phyloP scores from a whole-genome alignment of 2,797 vertebrate species.

The Pantherophis alleghaniensis region DNA sequence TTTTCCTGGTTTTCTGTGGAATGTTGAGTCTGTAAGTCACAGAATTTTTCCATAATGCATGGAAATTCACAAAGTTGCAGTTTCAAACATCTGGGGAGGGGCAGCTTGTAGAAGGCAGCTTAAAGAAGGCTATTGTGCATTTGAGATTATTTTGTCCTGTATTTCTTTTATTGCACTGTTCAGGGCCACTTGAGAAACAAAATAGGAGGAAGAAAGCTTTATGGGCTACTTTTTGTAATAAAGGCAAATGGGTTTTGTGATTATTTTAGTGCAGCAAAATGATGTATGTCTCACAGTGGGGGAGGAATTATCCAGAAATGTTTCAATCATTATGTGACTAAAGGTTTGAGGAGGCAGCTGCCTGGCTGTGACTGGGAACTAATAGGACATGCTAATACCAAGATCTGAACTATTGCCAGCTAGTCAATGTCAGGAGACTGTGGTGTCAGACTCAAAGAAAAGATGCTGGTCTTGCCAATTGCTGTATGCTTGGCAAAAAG shows the following conservation, averaged over 20 bases:
- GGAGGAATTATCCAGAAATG: not conserved
- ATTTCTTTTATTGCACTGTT: not conserved
- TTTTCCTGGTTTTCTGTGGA: not conserved
- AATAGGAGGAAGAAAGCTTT: not conserved
- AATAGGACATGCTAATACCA: constrained; percentile 23
- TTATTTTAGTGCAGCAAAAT: constrained; percentile 6
- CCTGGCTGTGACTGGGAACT: not conserved
- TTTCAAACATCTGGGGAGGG: not conserved
- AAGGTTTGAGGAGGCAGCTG: constrained; percentile 4
- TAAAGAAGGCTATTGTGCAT: not conserved
- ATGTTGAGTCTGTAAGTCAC: not conserved
- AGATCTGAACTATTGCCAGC: constrained; percentile 20
- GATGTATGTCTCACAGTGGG: not conserved
- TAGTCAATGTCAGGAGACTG: not conserved
- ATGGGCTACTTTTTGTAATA: not conserved
- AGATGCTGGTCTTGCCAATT: constrained; percentile 6
- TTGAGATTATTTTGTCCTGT: not conserved
- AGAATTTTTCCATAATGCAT: not conserved
- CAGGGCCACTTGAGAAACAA: not conserved
- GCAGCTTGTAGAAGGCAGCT: not conserved
- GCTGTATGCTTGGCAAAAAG: constrained; percentile 10
- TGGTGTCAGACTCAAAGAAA: constrained; percentile 1
- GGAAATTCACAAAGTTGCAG: not conserved
- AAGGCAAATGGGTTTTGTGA: not conserved
- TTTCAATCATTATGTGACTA: constrained; percentile 15